Conservation (phyloP, 2,797 vertebrate species). For the Meriones psammophilus region DNA sequence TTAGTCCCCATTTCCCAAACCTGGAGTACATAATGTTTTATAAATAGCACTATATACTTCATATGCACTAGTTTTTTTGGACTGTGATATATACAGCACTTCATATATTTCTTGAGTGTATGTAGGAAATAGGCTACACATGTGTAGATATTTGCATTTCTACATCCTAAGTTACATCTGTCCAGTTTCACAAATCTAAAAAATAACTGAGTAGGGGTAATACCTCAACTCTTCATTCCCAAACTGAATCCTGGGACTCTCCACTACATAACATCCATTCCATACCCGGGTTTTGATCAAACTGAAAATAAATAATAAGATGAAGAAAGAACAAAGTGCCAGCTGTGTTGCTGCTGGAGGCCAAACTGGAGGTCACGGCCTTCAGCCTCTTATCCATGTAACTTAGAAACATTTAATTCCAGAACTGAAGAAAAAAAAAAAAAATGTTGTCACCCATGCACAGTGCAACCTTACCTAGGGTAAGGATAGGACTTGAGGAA, state of each 20-base stretch:
- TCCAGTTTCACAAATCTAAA: slow-evolving; percentile 25
- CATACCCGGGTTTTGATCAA: background rate
- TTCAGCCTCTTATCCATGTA: background rate
- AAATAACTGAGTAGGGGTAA: background rate
- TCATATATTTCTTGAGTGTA: background rate
- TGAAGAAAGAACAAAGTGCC: background rate
- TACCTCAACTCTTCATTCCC: background rate
- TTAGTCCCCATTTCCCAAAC: background rate
- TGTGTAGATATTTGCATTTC: background rate
- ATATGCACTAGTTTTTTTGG: background rate
- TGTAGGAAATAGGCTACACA: background rate
- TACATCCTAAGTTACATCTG: slow-evolving; percentile 9
- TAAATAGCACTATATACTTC: background rate
- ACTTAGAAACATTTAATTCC: background rate
- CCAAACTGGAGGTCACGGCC: background rate
- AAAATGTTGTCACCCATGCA: background rate
- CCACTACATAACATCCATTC: background rate
- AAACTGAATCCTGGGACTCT: background rate
- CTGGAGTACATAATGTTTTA: background rate
- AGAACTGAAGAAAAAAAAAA: background rate
- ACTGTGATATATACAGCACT: background rate
- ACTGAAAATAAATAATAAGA: background rate
- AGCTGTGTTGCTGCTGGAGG: background rate
- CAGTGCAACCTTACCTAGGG: background rate
- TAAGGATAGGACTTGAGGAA: background rate